Evolutionary conservation across 2,113 vertebrate species (phyloP), one percentile per base, ranked within the genome.

Genomic region (Boulengeromyrus knoepffleri): DNA sequence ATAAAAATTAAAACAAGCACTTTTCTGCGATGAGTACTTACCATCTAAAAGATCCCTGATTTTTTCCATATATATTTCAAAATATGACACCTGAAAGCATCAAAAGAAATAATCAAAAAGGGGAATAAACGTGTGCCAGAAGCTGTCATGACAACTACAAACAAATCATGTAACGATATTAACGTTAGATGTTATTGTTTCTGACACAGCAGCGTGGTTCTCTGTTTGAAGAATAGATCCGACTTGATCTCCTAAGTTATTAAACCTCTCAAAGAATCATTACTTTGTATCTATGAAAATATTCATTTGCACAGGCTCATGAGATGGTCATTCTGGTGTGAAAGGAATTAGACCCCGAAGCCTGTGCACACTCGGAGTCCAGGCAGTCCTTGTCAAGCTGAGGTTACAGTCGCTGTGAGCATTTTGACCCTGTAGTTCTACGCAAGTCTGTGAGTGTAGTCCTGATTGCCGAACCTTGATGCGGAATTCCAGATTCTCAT

Each of bases 31-130:
- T 50, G 36, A 3, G 19, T 47, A 87, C 97, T 95, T 88, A 98
- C 97, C 97, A 91, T 98, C 97, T 92, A 98, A 94, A 89, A 98
- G 96, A 90, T 98, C 97, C 88, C 97, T 97, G 89, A 98, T 98
- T 95, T 98, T 98, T 92, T 98, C 97, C 97, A 98, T 95, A 92
- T 98, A 98, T 94, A 98, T 98, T 92, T 98, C 97, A 95, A 98
- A 98, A 93, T 98, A 98, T 45, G 97, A 98, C 91, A 98, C 97
- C 97, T 98, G 91, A 89, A 89, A 49, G 6, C 74, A 36, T 88
- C 52, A 5, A 66, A 89, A 88, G 5, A 39, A 70, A 45, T 27
- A 27, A n/a, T 12, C 36, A 39, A 13, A 39, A 53, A 19, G 42
- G 80, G 15, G 15, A 45, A 9, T 84, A 39, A 46, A 46, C 46